phyloP scores from a whole-genome alignment of 2,113 vertebrate species.

The Diadophis punctatus region DNA sequence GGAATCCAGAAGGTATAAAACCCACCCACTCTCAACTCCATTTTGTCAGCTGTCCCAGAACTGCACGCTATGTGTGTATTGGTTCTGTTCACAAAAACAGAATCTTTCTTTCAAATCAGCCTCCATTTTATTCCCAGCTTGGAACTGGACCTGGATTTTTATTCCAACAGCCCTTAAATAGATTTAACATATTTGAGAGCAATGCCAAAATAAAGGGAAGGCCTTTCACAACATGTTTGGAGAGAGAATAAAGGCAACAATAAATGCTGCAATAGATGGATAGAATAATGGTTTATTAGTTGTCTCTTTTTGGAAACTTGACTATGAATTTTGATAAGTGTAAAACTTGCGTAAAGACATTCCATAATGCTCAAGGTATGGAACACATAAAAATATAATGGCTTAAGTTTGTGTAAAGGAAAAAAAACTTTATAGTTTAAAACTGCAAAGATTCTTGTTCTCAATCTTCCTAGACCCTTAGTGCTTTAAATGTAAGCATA shows the following conservation, averaged over 20 bases:
- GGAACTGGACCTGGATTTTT: too few species aligned
- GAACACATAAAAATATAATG: neutral
- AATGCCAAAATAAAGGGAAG: neutral
- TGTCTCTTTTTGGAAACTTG: neutral
- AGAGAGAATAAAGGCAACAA: neutral
- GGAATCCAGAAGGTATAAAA: too few species aligned
- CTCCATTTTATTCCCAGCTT: too few species aligned
- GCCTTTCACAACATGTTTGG: neutral
- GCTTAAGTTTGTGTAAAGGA: neutral
- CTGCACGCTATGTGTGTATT: too few species aligned
- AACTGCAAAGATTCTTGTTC: neutral
- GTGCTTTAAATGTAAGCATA: neutral
- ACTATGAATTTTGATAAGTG: neutral
- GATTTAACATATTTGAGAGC: neutral
- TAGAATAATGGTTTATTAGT: neutral
- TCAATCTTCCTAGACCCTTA: neutral
- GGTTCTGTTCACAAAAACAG: too few species aligned
- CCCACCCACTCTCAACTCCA: too few species aligned
- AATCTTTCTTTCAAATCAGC: too few species aligned
- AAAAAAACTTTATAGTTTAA: neutral
- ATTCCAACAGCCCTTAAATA: neutral
- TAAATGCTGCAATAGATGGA: neutral
- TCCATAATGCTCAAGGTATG: neutral
- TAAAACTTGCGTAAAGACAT: neutral
- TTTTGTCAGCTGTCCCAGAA: too few species aligned